Evolutionary conservation across 2,113 vertebrate species (phyloP).

Genomic region (Myiozetetes cayanensis): DNA sequence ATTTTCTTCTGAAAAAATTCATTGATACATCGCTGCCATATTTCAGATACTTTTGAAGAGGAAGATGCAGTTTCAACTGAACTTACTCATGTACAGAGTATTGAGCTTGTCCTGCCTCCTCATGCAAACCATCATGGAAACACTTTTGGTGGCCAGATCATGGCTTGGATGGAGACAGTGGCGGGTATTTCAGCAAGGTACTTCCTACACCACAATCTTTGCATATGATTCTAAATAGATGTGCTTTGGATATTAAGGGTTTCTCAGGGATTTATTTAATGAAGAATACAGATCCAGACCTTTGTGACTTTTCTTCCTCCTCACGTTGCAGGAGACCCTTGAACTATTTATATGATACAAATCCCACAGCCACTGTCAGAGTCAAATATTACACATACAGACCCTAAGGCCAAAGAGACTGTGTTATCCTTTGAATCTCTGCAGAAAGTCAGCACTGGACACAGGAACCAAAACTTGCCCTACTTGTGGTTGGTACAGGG

Average conservation of each 20-base stretch:
- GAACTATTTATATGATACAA: neutral
- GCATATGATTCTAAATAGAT: neutral
- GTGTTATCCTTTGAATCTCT: neutral
- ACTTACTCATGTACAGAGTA: slow-evolving; percentile 74
- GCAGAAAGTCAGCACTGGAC: neutral
- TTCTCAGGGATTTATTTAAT: neutral
- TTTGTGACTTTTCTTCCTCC: neutral
- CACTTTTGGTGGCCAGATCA: slow-evolving; percentile 83
- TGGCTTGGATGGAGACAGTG: slow-evolving; percentile 84
- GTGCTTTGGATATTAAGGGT: neutral
- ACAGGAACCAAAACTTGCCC: neutral
- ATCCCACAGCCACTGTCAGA: neutral
- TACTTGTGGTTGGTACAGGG: neutral
- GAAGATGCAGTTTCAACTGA: slow-evolving; percentile 48
- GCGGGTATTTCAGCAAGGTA: slow-evolving; percentile 83
- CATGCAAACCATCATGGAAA: slow-evolving; percentile 84
- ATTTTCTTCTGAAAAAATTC: neutral
- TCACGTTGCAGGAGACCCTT: neutral
- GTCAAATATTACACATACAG: neutral
- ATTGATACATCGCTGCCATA: neutral
- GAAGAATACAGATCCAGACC: neutral
- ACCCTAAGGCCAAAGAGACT: neutral
- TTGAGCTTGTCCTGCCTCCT: slow-evolving; percentile 80
- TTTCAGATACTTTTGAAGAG: slow-evolving; percentile 61
- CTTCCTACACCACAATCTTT: neutral